Percentiles rank a stretch among this genome's conserved stretches.
Conservation (phyloP, 2,888 invertebrate genomes). For the Aplocera efformata region DNA sequence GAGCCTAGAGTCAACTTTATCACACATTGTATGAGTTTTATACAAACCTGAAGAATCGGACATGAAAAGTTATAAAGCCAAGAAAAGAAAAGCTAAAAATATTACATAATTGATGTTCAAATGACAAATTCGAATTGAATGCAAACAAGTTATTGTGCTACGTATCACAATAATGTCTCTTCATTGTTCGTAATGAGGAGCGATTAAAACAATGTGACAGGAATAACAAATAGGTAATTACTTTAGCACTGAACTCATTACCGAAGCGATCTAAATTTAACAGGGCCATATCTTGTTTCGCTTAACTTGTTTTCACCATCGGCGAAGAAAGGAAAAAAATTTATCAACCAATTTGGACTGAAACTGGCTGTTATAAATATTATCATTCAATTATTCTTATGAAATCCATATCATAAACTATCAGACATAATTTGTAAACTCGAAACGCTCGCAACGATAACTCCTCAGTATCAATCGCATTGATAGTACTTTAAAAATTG, state of each 20-base stretch:
- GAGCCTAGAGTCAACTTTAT: too few species aligned
- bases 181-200: slow-evolving; percentile 45
- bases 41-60: too few species aligned
- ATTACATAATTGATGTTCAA: not conserved
- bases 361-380: too few species aligned
- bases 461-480: too few species aligned
- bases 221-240: slow-evolving; percentile 43
- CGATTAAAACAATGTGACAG: slow-evolving; percentile 37
- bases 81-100: not conserved
- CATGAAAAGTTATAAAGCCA: too few species aligned
- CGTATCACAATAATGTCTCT: slow-evolving; percentile 28
- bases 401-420: too few species aligned
- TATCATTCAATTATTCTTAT: too few species aligned
- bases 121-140: slow-evolving; percentile 19
- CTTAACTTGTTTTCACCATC: slow-evolving; percentile 7
- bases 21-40: too few species aligned
- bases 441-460: too few species aligned
- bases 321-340: not conserved
- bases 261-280: slow-evolving; percentile 5
- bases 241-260: slow-evolving; percentile 35
- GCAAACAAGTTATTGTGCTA: slow-evolving; percentile 39
- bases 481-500: not conserved
- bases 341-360: too few species aligned
- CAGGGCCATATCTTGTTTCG: slow-evolving; percentile 9
- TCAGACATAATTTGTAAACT: too few species aligned